Percentiles rank a stretch among this genome's conserved stretches.
Evolutionary conservation across 2,888 invertebrate species (phyloP).

Genomic region (Ernsta delagoae): DNA sequence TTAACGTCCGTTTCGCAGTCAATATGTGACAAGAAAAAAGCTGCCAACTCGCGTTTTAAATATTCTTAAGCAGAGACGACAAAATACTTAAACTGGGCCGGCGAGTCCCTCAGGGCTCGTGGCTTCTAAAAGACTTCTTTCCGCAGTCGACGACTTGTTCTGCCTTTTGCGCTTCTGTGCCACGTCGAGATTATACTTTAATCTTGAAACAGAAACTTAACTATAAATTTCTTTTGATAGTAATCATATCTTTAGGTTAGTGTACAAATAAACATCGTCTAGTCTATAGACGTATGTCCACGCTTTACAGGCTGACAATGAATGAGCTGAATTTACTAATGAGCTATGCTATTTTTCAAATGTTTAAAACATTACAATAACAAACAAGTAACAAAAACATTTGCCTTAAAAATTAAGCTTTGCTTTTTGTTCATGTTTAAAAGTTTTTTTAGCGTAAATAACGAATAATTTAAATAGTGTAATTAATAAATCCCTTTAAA

Average conservation of each 20-base stretch:
- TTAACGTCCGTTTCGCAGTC: neutral
- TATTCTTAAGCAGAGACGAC: slow-evolving; percentile 28
- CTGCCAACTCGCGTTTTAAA: slow-evolving; percentile 22
- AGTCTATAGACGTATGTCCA: neutral
- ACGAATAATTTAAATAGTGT: too few species aligned
- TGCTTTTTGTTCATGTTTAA: too few species aligned
- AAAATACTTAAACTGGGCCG: slow-evolving; percentile 32
- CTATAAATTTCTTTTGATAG: neutral
- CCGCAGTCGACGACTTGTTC: slow-evolving; percentile 23
- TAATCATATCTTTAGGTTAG: neutral
- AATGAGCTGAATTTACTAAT: too few species aligned
- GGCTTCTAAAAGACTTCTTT: slow-evolving; percentile 36
- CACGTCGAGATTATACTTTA: slow-evolving; percentile 30
- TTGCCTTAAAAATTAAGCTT: too few species aligned
- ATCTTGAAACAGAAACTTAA: slow-evolving; percentile 18
- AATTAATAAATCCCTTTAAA: too few species aligned
- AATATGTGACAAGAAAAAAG: slow-evolving; percentile 1
- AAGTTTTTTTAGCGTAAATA: neutral
- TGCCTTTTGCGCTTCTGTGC: slow-evolving; percentile 24
- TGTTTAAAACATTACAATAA: too few species aligned
- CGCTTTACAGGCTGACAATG: too few species aligned
- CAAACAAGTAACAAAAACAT: too few species aligned
- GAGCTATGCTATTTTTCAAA: too few species aligned
- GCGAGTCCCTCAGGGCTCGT: slow-evolving; percentile 23
- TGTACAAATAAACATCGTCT: neutral